Conservation (phyloP, 2,888 invertebrate species). For the Alloplasta piceator region DNA sequence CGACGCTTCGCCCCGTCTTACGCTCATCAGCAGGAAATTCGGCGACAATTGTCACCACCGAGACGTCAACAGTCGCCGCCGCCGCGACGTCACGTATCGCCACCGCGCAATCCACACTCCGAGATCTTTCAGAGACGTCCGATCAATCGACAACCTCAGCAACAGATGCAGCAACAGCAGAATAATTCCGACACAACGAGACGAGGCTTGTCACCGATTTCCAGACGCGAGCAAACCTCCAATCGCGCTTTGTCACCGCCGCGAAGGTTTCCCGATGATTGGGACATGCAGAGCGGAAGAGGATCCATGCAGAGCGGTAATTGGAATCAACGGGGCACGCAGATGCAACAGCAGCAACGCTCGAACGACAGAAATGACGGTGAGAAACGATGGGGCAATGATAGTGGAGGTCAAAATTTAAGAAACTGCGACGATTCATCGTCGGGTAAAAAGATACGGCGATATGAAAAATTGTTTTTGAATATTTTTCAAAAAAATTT, state of each 20-base stretch:
- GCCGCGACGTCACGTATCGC: slow-evolving; percentile 37
- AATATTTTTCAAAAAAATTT: no score
- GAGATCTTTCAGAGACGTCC: slow-evolving; percentile 62
- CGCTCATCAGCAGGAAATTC: slow-evolving; percentile 31
- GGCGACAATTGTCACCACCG: slow-evolving; percentile 57
- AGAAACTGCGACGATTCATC: slow-evolving; percentile 67
- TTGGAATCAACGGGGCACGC: slow-evolving; percentile 40
- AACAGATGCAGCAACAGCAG: not conserved
- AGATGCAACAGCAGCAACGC: slow-evolving; percentile 43
- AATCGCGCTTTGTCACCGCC: slow-evolving; percentile 64
- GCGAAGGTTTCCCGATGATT: slow-evolving; percentile 75
- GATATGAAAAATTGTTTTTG: no score
- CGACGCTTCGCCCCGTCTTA: slow-evolving; percentile 48
- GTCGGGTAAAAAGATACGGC: slow-evolving; percentile 54
- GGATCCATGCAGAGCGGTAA: slow-evolving; percentile 69
- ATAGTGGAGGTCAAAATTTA: slow-evolving; percentile 52
- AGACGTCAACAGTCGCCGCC: slow-evolving; percentile 50
- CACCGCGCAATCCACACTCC: slow-evolving; percentile 48
- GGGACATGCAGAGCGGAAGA: slow-evolving; percentile 77
- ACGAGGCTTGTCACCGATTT: slow-evolving; percentile 55
- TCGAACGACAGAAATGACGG: slow-evolving; percentile 39
- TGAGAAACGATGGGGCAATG: slow-evolving; percentile 63
- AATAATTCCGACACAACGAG: slow-evolving; percentile 51
- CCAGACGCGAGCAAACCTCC: slow-evolving; percentile 67
- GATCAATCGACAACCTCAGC: slow-evolving; percentile 25